Conservation (phyloP, 2,113 vertebrate genomes). For the Chloebia gouldiae region DNA sequence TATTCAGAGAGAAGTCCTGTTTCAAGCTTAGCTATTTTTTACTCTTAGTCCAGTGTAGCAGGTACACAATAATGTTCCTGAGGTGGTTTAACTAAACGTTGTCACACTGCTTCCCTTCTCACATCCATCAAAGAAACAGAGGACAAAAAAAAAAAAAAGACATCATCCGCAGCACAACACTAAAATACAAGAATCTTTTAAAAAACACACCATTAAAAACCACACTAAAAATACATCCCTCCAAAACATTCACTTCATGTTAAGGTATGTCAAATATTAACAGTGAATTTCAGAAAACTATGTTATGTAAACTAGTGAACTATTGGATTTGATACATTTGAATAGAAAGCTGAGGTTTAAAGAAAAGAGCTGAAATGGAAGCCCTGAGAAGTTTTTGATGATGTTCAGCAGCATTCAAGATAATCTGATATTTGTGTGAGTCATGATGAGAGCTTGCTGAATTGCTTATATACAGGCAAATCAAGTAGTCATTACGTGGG, state of each 20-base stretch:
- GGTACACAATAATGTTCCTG: not conserved
- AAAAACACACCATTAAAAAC: not conserved
- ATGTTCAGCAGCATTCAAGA: not conserved
- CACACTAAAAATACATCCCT: not conserved
- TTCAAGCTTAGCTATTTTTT: not conserved
- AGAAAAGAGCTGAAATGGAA: not conserved
- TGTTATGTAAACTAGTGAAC: not conserved
- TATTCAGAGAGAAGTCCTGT: not conserved
- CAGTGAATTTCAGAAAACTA: not conserved
- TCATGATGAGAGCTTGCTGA: constrained; percentile 8
- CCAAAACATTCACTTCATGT: not conserved
- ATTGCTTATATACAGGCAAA: constrained; percentile 19
- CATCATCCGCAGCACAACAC: not conserved
- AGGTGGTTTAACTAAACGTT: not conserved
- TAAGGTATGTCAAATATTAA: not conserved
- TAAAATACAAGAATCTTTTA: not conserved
- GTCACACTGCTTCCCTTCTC: not conserved
- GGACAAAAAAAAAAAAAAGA: no score
- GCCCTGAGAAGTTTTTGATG: not conserved
- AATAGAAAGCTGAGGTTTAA: not conserved
- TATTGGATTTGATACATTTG: not conserved
- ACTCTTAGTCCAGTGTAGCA: not conserved
- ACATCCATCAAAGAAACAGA: not conserved
- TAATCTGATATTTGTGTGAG: not conserved
- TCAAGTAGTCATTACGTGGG: not conserved